phyloP scores from a whole-genome alignment of 2,797 vertebrate species.

The Trachurus trachurus region DNA sequence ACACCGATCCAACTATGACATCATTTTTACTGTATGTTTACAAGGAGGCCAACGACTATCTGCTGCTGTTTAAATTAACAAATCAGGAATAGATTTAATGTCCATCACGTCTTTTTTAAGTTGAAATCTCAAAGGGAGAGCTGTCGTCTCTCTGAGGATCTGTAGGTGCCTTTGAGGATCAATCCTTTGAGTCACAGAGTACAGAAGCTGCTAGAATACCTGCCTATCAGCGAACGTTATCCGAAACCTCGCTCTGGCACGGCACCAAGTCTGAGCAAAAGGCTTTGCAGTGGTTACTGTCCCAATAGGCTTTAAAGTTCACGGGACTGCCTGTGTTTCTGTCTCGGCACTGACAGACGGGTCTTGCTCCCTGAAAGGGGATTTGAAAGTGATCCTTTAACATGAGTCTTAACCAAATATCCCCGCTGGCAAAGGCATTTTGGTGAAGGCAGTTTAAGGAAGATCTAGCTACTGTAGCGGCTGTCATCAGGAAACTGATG shows the following conservation, averaged over 20 bases:
- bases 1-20: slow-evolving; percentile 34
- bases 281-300: slow-evolving; percentile 62
- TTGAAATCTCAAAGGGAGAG: slow-evolving; percentile 20
- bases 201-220: slow-evolving; percentile 58
- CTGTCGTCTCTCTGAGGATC: slow-evolving; percentile 35
- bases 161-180: slow-evolving; percentile 57
- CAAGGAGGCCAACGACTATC: slow-evolving; percentile 48
- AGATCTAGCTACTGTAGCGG: slow-evolving; percentile 65
- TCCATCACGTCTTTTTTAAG: slow-evolving; percentile 28
- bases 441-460: slow-evolving; percentile 69
- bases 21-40: slow-evolving; percentile 68
- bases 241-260: slow-evolving; percentile 62
- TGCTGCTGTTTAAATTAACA: slow-evolving; percentile 56
- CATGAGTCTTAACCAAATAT: slow-evolving; percentile 78
- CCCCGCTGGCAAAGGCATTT: slow-evolving; percentile 63
- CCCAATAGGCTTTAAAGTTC: slow-evolving; percentile 69
- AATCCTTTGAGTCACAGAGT: slow-evolving; percentile 42
- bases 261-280: slow-evolving; percentile 61
- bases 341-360: slow-evolving; percentile 72
- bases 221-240: slow-evolving; percentile 41
- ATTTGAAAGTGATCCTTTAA: slow-evolving; percentile 82
- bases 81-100: slow-evolving; percentile 15
- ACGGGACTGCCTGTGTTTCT: slow-evolving; percentile 57
- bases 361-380: slow-evolving; percentile 72
- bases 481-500: slow-evolving; percentile 55